These are phyloP conservation scores for Epinephelus awoara DNA, from an alignment of 2,797 vertebrate genomes.

Conservation along the genomic window DNA sequence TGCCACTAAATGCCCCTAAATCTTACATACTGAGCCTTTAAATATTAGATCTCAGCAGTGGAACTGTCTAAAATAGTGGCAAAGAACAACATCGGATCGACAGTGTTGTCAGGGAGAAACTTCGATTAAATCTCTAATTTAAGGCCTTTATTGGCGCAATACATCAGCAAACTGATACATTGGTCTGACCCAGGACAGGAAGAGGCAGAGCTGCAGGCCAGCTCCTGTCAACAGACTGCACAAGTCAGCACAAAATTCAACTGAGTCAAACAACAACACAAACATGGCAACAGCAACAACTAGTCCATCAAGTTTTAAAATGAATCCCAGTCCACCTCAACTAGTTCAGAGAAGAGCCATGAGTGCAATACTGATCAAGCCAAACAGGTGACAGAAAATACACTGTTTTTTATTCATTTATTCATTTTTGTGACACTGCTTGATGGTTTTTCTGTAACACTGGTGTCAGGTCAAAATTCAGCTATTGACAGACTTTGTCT, in stretches of 20 bases:
- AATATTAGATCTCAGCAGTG: neutral
- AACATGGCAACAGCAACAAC: slow-evolving; percentile 42
- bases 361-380: neutral
- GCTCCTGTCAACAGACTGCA: slow-evolving; percentile 50
- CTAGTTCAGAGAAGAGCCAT: neutral
- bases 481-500: neutral
- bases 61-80: neutral
- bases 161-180: slow-evolving; percentile 48
- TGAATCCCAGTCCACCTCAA: slow-evolving; percentile 22
- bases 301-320: slow-evolving; percentile 47
- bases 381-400: neutral
- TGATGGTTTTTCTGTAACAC: neutral
- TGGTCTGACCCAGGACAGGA: slow-evolving; percentile 39
- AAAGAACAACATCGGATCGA: neutral
- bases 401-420: neutral
- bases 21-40: neutral
- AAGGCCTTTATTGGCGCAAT: slow-evolving; percentile 12
- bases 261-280: slow-evolving; percentile 57
- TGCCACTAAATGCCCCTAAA: too few relatives aligned
- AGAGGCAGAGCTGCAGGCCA: slow-evolving; percentile 56
- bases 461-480: neutral
- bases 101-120: slow-evolving; percentile 32
- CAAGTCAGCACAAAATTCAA: slow-evolving; percentile 64
- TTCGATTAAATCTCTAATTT: slow-evolving; percentile 38
- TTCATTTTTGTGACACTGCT: neutral